A percentile compares a stretch with the other conserved stretches of the same genome.
Evolutionary conservation across 2,888 invertebrate species (phyloP).

Genomic region (Pammene aurita): DNA sequence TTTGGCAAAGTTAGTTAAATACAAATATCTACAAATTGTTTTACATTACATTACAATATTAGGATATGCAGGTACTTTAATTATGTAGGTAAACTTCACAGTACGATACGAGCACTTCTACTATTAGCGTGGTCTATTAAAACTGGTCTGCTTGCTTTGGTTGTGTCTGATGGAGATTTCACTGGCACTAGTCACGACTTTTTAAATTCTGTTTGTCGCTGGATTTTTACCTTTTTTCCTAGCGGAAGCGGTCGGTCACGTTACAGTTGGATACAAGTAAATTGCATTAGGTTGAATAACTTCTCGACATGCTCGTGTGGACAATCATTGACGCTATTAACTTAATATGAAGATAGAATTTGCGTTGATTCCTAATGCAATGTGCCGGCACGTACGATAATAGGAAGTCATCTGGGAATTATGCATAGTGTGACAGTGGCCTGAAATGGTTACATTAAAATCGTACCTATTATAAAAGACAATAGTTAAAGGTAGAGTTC

Average conservation of each 20-base stretch:
- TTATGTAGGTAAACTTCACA: constrained; percentile 15
- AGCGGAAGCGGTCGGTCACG: constrained; percentile 39
- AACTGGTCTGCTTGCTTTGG: constrained; percentile 26
- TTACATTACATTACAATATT: constrained; percentile 9
- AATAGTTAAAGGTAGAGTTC: no score
- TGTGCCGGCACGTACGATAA: constrained; percentile 26
- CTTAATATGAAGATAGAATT: constrained; percentile 13
- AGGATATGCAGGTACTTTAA: constrained; percentile 19
- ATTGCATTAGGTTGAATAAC: constrained; percentile 36
- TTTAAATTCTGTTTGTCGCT: constrained; percentile 34
- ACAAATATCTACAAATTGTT: not conserved
- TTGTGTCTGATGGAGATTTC: constrained; percentile 30
- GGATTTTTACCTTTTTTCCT: constrained; percentile 31
- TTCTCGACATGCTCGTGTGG: constrained; percentile 31
- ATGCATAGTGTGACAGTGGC: constrained; percentile 7
- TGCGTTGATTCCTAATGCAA: constrained; percentile 10
- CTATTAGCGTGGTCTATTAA: constrained; percentile 23
- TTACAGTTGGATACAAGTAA: constrained; percentile 34
- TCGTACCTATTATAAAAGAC: no score
- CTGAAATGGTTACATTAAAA: constrained; percentile 3
- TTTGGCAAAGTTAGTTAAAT: constrained; percentile 30
- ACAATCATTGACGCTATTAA: constrained; percentile 33
- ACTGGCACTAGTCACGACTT: constrained; percentile 37
- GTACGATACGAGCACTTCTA: not conserved
- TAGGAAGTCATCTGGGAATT: constrained; percentile 31